phyloP scores from a whole-genome alignment of 2,888 invertebrate species.

The Sinodicranocentrus sp. region DNA sequence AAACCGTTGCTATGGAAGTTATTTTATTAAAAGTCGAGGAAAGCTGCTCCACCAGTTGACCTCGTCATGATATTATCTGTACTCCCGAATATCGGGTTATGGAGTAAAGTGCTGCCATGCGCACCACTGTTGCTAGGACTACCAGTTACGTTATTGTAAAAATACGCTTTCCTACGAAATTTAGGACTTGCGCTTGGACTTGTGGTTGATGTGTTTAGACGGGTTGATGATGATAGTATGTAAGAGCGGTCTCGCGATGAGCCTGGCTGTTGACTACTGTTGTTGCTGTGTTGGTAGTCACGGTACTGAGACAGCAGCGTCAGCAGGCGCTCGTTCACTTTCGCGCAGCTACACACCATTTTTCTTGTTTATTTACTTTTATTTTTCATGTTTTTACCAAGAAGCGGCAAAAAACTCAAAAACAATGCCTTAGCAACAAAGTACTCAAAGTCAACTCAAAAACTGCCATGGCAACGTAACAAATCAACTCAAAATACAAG shows the following conservation, averaged over 20 bases:
- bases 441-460: not conserved
- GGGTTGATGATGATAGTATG: slow-evolving; percentile 5
- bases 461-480: too few species aligned
- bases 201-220: not conserved
- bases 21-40: slow-evolving; percentile 44
- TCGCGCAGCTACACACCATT: slow-evolving; percentile 27
- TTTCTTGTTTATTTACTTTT: too few species aligned
- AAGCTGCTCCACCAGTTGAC: slow-evolving; percentile 37
- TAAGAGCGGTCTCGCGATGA: not conserved
- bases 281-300: slow-evolving; percentile 19
- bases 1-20: slow-evolving; percentile 18
- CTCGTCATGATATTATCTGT: slow-evolving; percentile 52
- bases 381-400: too few species aligned
- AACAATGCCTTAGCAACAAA: too few species aligned
- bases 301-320: slow-evolving; percentile 36
- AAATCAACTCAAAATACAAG: too few species aligned
- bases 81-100: not conserved
- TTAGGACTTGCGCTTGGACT: slow-evolving; percentile 48
- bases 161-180: slow-evolving; percentile 14
- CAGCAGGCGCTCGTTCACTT: slow-evolving; percentile 35
- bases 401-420: too few species aligned
- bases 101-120: not conserved
- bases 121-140: slow-evolving; percentile 2
- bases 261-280: not conserved
- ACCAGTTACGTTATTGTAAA: slow-evolving; percentile 5